phyloP scores from a whole-genome alignment of 2,888 invertebrate genomes.

The Acanthopleura granulata region DNA sequence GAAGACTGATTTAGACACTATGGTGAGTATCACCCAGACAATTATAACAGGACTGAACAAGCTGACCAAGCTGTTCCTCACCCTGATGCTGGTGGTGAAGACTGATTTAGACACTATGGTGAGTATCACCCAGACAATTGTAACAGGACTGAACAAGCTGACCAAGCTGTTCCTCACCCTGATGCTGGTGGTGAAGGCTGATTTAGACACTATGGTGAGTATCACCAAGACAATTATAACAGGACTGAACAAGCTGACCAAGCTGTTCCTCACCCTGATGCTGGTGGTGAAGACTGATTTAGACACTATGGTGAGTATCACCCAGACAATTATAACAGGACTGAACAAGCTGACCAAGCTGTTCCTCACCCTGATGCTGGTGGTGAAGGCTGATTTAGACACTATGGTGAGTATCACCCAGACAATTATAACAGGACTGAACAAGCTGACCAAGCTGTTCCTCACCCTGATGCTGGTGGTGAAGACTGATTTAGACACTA shows the following conservation, averaged over 20 bases:
- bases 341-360: conserved; percentile 55
- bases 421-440: background rate
- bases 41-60: conserved; percentile 46
- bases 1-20: too few species aligned
- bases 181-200: background rate
- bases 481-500: conserved; percentile 48
- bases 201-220: too few species aligned
- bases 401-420: conserved; percentile 48
- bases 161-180: background rate
- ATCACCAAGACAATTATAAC: too few species aligned
- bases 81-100: conserved; percentile 40
- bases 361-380: conserved; percentile 52
- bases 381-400: conserved; percentile 40
- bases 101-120: conserved; percentile 57
- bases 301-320: too few species aligned
- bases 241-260: conserved; percentile 57
- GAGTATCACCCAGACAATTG: too few species aligned
- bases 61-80: conserved; percentile 38
- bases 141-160: too few species aligned
- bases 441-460: too few species aligned
- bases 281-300: too few species aligned
- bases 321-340: too few species aligned
- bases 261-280: conserved; percentile 51
- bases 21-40: too few species aligned
- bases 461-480: conserved; percentile 39